Conservation (phyloP, 1,140 invertebrate species). For the Ooceraea biroi region DNA sequence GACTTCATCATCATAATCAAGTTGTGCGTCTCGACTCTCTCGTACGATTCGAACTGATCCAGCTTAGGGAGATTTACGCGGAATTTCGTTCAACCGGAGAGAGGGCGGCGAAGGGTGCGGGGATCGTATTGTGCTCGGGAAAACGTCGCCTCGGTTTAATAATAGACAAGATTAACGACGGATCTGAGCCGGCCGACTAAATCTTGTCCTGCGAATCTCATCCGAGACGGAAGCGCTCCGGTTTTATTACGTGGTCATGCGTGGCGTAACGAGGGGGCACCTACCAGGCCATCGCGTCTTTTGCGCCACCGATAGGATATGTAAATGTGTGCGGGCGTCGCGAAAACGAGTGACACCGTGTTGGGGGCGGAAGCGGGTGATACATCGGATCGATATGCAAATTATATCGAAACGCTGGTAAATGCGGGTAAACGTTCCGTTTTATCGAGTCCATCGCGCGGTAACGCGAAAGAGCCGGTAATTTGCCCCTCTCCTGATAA, state of each 20-base stretch:
- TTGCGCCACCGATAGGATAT: not conserved
- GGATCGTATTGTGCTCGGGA: too few species aligned
- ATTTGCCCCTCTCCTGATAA: not conserved
- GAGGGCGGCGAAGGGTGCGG: too few species aligned
- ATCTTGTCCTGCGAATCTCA: not conserved
- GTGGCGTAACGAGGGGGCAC: not conserved
- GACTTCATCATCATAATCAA: slow-evolving; percentile 50
- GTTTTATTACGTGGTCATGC: not conserved
- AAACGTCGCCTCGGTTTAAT: slow-evolving; percentile 1
- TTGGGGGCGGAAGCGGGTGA: slow-evolving; percentile 16
- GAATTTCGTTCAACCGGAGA: not conserved
- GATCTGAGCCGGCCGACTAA: slow-evolving; percentile 1
- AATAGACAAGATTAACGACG: slow-evolving; percentile 21
- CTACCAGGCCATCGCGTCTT: not conserved
- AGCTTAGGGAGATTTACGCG: slow-evolving; percentile 39
- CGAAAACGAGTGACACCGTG: slow-evolving; percentile 7
- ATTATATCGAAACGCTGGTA: slow-evolving; percentile 49
- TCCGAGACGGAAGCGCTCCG: not conserved
- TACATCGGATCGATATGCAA: slow-evolving; percentile 65
- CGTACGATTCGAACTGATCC: slow-evolving; percentile 47
- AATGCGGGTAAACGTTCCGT: slow-evolving; percentile 55
- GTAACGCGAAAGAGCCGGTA: slow-evolving; percentile 23
- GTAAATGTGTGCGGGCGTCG: slow-evolving; percentile 27
- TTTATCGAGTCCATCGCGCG: slow-evolving; percentile 4
- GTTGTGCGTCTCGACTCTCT: slow-evolving; percentile 19